phyloP scores from a whole-genome alignment of 2,113 vertebrate species.

The Oreochromis aureus region DNA sequence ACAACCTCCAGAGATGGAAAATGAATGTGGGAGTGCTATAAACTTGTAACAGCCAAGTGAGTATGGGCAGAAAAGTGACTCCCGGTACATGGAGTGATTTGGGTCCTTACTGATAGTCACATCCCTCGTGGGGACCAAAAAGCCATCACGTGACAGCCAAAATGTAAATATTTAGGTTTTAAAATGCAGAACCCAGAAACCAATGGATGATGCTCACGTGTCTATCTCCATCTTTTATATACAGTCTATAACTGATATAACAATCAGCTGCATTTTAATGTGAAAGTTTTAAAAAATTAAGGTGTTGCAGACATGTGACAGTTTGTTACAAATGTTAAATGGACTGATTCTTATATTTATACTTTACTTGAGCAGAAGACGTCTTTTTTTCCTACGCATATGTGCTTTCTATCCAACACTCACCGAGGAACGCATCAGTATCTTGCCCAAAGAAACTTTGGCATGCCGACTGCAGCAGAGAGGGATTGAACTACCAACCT shows the following conservation, averaged over 20 bases:
- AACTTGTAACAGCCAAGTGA: accelerated
- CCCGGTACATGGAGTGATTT: background rate
- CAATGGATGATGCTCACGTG: background rate
- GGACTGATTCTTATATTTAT: background rate
- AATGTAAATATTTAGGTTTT: background rate
- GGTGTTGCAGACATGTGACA: background rate
- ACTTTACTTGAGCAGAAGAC: background rate
- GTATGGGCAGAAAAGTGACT: background rate
- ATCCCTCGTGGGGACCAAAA: background rate
- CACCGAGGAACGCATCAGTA: accelerated
- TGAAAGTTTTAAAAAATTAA: accelerated
- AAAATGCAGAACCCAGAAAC: background rate
- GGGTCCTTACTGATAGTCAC: accelerated
- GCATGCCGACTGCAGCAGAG: background rate
- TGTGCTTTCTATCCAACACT: background rate
- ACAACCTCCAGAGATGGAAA: background rate
- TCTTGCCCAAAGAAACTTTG: background rate
- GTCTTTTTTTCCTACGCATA: accelerated
- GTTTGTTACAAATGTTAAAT: background rate
- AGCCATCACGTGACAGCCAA: accelerated
- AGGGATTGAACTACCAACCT: background rate
- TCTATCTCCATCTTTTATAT: background rate
- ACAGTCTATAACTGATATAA: background rate
- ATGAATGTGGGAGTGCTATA: background rate
- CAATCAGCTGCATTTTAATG: background rate